Percentiles rank a stretch among this genome's conserved stretches.
Conservation (phyloP, 2,113 vertebrate genomes). For the Sphaerodactylus townsendi region DNA sequence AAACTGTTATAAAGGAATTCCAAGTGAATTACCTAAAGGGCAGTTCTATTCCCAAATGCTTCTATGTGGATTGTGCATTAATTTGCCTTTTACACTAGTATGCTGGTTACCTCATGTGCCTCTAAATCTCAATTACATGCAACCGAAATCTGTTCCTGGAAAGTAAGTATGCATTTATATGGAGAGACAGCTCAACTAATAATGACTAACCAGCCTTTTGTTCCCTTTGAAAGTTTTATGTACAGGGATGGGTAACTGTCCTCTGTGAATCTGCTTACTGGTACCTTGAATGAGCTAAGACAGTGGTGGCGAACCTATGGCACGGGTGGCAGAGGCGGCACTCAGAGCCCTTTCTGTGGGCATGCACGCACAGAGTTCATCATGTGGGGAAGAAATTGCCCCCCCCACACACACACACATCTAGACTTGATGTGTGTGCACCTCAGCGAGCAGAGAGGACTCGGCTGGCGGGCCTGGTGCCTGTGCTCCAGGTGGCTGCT, state of each 20-base stretch:
- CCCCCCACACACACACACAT: too few species aligned
- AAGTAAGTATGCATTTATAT: neutral
- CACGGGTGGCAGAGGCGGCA: too few species aligned
- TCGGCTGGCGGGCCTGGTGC: too few species aligned
- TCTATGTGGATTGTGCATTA: neutral
- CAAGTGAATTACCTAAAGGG: neutral
- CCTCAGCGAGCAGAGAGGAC: too few species aligned
- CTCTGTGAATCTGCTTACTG: too few species aligned
- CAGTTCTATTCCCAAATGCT: neutral
- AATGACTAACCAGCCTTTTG: neutral
- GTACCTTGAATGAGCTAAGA: neutral
- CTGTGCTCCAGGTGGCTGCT: too few species aligned
- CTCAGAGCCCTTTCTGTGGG: too few species aligned
- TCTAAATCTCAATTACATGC: neutral
- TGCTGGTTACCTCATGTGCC: neutral
- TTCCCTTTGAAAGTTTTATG: neutral
- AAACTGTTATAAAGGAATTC: slow-evolving; percentile 9
- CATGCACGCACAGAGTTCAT: too few species aligned
- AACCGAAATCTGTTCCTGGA: neutral
- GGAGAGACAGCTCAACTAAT: neutral
- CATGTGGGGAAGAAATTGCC: too few species aligned
- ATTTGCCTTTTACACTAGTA: neutral
- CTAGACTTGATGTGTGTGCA: too few species aligned
- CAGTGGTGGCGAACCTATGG: too few species aligned
- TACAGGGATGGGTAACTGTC: neutral